Conservation (phyloP, 2,113 vertebrate species). For the Xiphias gladius region DNA sequence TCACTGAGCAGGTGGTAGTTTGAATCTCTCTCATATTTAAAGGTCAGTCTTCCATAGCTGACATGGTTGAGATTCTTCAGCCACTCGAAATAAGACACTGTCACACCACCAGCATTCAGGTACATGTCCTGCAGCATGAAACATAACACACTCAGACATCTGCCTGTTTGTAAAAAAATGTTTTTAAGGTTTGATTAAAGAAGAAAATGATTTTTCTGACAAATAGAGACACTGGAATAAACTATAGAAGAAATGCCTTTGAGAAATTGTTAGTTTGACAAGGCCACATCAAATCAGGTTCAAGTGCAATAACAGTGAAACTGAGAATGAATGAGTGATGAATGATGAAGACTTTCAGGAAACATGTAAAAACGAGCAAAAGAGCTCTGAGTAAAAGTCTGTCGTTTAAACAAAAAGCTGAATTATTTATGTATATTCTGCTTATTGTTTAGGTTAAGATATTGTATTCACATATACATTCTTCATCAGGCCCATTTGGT, state of each 20-base stretch:
- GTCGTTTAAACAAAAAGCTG: not conserved
- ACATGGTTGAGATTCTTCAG: constrained; percentile 99
- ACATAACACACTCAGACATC: not conserved
- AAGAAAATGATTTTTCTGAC: not conserved
- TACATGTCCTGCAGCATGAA: constrained; percentile 91
- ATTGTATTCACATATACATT: too few species aligned
- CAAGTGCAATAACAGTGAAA: not conserved
- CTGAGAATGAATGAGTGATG: not conserved
- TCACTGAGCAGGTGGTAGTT: constrained; percentile 99
- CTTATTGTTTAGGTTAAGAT: too few species aligned
- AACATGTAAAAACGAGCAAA: too few species aligned
- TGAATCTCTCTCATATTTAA: constrained; percentile 99
- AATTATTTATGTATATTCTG: too few species aligned
- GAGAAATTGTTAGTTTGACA: not conserved
- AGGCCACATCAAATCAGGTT: not conserved
- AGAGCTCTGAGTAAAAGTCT: not conserved
- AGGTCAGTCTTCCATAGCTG: constrained; percentile 97
- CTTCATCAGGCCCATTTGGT: not conserved
- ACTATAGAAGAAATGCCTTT: not conserved
- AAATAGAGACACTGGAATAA: not conserved
- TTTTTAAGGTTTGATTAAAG: not conserved
- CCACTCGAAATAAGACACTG: constrained; percentile 99
- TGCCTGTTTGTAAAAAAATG: not conserved
- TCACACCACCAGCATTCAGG: constrained; percentile 98
- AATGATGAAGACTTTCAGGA: too few species aligned